A percentile compares a stretch with the other conserved stretches of the same genome.
These are phyloP conservation scores for Hirundichthys speculiger DNA, from an alignment of 2,113 vertebrate species.

Conservation along the genomic window DNA sequence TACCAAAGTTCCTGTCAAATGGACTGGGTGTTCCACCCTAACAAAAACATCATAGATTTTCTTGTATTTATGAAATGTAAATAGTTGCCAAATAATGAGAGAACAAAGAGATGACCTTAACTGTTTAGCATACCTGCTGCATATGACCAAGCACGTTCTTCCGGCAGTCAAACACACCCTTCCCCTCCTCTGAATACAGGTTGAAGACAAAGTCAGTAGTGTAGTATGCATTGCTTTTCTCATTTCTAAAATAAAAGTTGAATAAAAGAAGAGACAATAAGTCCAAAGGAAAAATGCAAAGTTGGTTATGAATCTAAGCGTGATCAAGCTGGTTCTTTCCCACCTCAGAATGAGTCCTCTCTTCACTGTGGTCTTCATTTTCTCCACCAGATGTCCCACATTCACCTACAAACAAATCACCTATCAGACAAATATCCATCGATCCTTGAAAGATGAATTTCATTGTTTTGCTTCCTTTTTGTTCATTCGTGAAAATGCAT, in stretches of 20 bases:
- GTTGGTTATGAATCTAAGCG: neutral
- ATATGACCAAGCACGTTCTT: constrained; percentile 94
- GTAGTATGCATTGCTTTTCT: constrained; percentile 88
- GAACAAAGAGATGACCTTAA: neutral
- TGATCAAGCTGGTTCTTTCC: neutral
- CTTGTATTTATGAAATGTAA: neutral
- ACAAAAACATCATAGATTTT: neutral
- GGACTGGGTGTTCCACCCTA: constrained; percentile 91
- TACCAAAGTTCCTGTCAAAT: constrained; percentile 92
- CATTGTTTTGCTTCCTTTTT: neutral
- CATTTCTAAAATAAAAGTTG: constrained; percentile 79
- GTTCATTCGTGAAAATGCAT: neutral
- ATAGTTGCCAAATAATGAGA: neutral
- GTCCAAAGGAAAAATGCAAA: neutral
- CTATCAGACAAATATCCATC: constrained; percentile 7
- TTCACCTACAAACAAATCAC: constrained; percentile 78
- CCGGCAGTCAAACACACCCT: constrained; percentile 90
- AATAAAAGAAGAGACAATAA: constrained; percentile 1
- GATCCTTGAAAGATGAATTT: neutral
- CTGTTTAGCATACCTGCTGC: constrained; percentile 85
- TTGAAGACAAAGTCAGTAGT: constrained; percentile 92
- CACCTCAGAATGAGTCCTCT: constrained; percentile 91
- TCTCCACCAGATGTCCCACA: constrained; percentile 89
- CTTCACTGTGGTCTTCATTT: constrained; percentile 95
- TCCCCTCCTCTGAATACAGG: constrained; percentile 92